Evolutionary conservation across 2,888 invertebrate species (phyloP), one percentile per base, ranked within the genome.

Genomic region (Drosophila koepferae): DNA sequence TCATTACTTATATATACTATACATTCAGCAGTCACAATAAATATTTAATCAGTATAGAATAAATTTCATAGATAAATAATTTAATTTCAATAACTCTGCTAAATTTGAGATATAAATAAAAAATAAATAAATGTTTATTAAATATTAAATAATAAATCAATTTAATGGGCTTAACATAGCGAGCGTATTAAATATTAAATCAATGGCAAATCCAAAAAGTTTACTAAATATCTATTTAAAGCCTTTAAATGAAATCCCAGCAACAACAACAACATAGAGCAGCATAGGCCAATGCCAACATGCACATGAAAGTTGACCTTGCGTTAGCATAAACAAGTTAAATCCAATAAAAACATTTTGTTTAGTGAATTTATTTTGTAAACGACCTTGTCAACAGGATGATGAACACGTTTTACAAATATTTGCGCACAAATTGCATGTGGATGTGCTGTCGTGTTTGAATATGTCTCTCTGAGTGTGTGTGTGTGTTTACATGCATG

Each of bases 371-470:
- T 78, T 84, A 76, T 85, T 73, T 80, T 76, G 80, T 86, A 86
- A 86, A 76, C 74, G 82, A 84, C 84, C 86, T 85, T 85, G 84
- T 85, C 86, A 84, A 86, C 86, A 84, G 82, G 66, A 84, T 84
- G 84, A 82, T 85, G 80, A 84, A 86, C 84, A 85, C 82, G 80
- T 73, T 86, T 78, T 65, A 68, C 85, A 85, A 86, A 85, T 80
- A 85, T 86, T 85, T 85, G 74, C 68, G 31, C 41, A 64, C 63
- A 68, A 60, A 69, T 62, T 65, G 56, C 28, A 40, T 38, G 34
- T 63, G 53, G 49, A 10, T 62, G 51, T 56, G 63, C 36, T 18
- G 12, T 3, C 36, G 16, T 28, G 23, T 3, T 16, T 20, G 20
- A 54, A 41, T 63, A 55, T 71, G 54, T 60, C 46, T 61, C 14